phyloP scores from a whole-genome alignment of 2,888 invertebrate species.

The Phragmatobia fuliginosa region DNA sequence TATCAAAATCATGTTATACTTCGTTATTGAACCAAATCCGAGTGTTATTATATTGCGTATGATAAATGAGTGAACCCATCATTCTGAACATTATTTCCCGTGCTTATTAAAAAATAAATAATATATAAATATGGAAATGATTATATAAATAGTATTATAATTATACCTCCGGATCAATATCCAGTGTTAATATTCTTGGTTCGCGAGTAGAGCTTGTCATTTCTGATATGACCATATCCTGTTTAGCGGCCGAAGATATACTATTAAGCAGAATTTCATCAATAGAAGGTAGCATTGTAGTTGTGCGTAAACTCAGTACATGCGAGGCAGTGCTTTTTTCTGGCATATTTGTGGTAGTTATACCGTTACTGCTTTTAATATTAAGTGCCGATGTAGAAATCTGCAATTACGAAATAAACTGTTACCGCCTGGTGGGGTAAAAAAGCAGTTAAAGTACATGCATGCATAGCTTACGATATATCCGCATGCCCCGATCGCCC shows the following conservation, averaged over 20 bases:
- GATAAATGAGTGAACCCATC: slow-evolving; percentile 46
- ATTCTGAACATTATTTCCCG: slow-evolving; percentile 44
- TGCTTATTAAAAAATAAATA: slow-evolving; percentile 42
- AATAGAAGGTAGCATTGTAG: slow-evolving; percentile 87
- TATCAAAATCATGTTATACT: slow-evolving; percentile 32
- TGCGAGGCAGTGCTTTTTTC: slow-evolving; percentile 86
- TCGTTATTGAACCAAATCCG: slow-evolving; percentile 48
- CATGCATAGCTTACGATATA: slow-evolving; percentile 72
- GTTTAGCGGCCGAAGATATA: slow-evolving; percentile 87
- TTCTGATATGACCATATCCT: slow-evolving; percentile 85
- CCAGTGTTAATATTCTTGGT: slow-evolving; percentile 87
- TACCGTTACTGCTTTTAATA: slow-evolving; percentile 84
- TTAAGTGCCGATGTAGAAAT: slow-evolving; percentile 84
- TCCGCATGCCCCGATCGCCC: slow-evolving; percentile 59
- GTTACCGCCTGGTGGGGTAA: slow-evolving; percentile 73
- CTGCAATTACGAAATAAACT: slow-evolving; percentile 84
- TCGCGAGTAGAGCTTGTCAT: slow-evolving; percentile 83
- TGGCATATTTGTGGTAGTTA: slow-evolving; percentile 81
- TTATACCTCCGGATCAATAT: slow-evolving; percentile 88
- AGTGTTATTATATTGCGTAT: slow-evolving; percentile 42
- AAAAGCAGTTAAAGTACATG: slow-evolving; percentile 67
- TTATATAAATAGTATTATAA: slow-evolving; percentile 66
- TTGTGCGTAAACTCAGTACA: slow-evolving; percentile 85
- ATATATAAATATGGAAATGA: slow-evolving; percentile 58
- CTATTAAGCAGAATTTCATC: slow-evolving; percentile 88